These are phyloP conservation scores for Boulengeromyrus knoepffleri DNA, from an alignment of 2,113 vertebrate species.

Conservation along the genomic window DNA sequence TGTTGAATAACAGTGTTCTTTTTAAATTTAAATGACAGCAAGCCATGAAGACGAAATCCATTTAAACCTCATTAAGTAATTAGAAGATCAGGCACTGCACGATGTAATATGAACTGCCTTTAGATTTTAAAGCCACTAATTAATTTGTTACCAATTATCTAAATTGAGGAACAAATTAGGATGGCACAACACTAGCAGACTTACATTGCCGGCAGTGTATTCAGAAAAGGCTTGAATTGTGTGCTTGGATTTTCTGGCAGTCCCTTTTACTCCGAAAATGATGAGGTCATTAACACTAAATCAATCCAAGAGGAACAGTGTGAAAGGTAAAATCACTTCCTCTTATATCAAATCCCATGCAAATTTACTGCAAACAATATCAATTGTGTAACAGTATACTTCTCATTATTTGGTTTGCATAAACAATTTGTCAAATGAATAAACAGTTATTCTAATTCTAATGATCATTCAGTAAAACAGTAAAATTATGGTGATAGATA, in stretches of 20 bases:
- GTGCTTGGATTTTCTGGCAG: not conserved
- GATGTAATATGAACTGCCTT: slow-evolving; percentile 28
- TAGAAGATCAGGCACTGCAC: slow-evolving; percentile 26
- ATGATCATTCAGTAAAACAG: not conserved
- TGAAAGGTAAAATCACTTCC: not conserved
- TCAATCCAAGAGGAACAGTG: not conserved
- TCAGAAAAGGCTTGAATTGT: not conserved
- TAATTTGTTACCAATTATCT: slow-evolving; percentile 29
- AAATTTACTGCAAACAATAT: not conserved
- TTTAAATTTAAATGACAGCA: slow-evolving; percentile 17
- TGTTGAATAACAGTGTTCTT: slow-evolving; percentile 17
- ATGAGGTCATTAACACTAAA: not conserved
- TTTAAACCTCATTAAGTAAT: slow-evolving; percentile 35
- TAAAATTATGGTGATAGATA: not conserved
- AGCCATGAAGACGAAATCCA: slow-evolving; percentile 21
- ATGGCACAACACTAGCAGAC: slow-evolving; percentile 18
- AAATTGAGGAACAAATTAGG: slow-evolving; percentile 31
- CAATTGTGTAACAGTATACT: not conserved
- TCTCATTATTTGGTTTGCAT: not conserved
- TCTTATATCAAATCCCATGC: not conserved
- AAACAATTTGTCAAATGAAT: not conserved
- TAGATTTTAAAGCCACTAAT: slow-evolving; percentile 27
- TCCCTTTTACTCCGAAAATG: not conserved
- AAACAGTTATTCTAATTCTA: not conserved
- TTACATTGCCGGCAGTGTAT: slow-evolving; percentile 4